These are phyloP conservation scores for Trematomus bernacchii DNA, from an alignment of 2,797 vertebrate species.

Conservation along the genomic window DNA sequence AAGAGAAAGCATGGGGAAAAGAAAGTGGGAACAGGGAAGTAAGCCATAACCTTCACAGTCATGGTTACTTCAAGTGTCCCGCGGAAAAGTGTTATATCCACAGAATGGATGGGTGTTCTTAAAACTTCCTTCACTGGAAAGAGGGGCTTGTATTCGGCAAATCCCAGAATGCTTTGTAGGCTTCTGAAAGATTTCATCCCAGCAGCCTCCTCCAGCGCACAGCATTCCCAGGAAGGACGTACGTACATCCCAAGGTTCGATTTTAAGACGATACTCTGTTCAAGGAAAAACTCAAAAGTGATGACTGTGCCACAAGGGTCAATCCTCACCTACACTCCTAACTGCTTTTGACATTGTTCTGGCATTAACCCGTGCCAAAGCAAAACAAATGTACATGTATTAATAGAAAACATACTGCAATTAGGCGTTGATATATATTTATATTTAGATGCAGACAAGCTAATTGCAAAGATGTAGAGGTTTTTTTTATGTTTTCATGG, in stretches of 20 bases:
- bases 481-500: slow-evolving; percentile 71
- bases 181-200: slow-evolving; percentile 37
- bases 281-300: slow-evolving; percentile 27
- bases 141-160: neutral
- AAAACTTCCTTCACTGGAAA: slow-evolving; percentile 11
- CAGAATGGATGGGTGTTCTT: slow-evolving; percentile 13
- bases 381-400: slow-evolving; percentile 69
- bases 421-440: slow-evolving; percentile 84
- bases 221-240: slow-evolving; percentile 53
- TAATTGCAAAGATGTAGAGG: slow-evolving; percentile 75
- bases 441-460: slow-evolving; percentile 82
- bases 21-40: neutral
- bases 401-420: slow-evolving; percentile 75
- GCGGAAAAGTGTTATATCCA: neutral
- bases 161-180: slow-evolving; percentile 37
- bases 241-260: slow-evolving; percentile 1
- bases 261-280: slow-evolving; percentile 43
- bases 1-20: slow-evolving; percentile 29
- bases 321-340: slow-evolving; percentile 37
- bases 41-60: slow-evolving; percentile 33
- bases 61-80: slow-evolving; percentile 36
- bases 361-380: slow-evolving; percentile 80
- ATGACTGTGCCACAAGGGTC: slow-evolving; percentile 66
- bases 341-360: slow-evolving; percentile 54
- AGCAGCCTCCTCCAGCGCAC: slow-evolving; percentile 51